These are phyloP conservation scores for Microdon myrmicae DNA, from an alignment of 2,888 invertebrate genomes.

Conservation along the genomic window DNA sequence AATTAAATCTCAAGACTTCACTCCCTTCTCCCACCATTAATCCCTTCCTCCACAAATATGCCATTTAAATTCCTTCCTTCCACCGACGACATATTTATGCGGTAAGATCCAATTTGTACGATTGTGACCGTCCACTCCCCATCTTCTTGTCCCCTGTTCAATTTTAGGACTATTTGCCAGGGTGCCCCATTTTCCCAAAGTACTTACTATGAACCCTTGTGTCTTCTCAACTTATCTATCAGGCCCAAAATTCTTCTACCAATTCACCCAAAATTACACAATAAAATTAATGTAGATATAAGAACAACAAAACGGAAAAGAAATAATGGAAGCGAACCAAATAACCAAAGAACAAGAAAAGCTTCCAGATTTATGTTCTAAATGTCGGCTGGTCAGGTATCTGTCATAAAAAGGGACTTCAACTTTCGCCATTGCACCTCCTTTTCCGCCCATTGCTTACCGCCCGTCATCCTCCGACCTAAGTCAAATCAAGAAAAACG, in stretches of 20 bases:
- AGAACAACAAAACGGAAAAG: no score
- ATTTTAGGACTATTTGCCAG: slow-evolving; percentile 18
- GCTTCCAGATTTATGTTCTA: slow-evolving; percentile 38
- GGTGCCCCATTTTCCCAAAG: no score
- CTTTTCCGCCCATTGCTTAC: neutral
- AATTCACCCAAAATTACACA: slow-evolving; percentile 46
- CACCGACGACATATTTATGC: slow-evolving; percentile 50
- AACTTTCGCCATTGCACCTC: no score
- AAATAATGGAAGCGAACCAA: no score
- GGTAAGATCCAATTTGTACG: slow-evolving; percentile 47
- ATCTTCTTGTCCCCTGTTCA: slow-evolving; percentile 27
- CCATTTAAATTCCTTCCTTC: no score
- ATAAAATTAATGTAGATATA: slow-evolving; percentile 40
- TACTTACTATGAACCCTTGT: slow-evolving; percentile 42
- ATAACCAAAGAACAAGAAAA: no score
- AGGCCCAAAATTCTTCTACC: slow-evolving; percentile 33
- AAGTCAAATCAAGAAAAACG: slow-evolving; percentile 16
- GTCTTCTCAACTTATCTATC: slow-evolving; percentile 45
- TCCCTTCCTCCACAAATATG: no score
- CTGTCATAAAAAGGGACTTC: slow-evolving; percentile 43
- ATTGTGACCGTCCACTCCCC: slow-evolving; percentile 32
- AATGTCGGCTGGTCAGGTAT: slow-evolving; percentile 35
- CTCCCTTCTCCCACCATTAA: no score
- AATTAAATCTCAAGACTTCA: no score
- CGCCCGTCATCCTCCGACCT: slow-evolving; percentile 40